phyloP scores from a whole-genome alignment of 2,113 vertebrate genomes.

The Hippocampus zosterae region DNA sequence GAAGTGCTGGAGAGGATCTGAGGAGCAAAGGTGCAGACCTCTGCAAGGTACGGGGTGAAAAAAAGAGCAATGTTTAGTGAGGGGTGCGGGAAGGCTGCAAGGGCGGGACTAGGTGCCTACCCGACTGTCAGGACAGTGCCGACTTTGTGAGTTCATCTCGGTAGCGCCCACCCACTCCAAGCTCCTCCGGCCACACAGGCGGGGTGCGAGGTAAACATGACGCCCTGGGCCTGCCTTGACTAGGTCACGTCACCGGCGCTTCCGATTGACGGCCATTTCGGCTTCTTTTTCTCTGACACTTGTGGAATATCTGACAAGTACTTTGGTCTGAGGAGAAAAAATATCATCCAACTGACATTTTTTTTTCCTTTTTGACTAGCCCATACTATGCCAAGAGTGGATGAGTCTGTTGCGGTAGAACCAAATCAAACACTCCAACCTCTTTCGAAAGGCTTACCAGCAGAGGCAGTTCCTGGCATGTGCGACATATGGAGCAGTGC shows the following conservation, averaged over 20 bases:
- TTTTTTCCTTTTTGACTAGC: too few relatives aligned
- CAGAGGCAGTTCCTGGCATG: too few relatives aligned
- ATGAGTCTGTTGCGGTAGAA: too few relatives aligned
- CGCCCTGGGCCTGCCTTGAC: constrained; percentile 11
- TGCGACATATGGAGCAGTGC: too few relatives aligned
- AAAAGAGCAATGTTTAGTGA: not conserved
- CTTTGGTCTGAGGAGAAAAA: not conserved
- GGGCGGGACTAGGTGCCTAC: constrained; percentile 50
- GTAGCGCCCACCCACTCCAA: constrained; percentile 49
- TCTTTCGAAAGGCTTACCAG: too few relatives aligned
- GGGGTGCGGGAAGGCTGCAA: not conserved
- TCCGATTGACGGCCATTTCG: not conserved
- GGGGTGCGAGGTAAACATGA: constrained; percentile 13
- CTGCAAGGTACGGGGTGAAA: constrained; percentile 38
- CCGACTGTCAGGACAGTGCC: constrained; percentile 60
- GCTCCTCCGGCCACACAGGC: constrained; percentile 31
- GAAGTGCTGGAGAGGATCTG: constrained; percentile 35
- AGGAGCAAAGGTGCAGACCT: constrained; percentile 14
- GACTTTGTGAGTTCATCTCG: constrained; percentile 69
- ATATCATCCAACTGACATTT: too few relatives aligned
- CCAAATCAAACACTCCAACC: too few relatives aligned
- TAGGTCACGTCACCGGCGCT: constrained; percentile 13
- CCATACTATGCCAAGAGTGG: too few relatives aligned
- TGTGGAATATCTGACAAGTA: not conserved
- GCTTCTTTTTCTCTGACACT: not conserved